A percentile compares a stretch with the other conserved stretches of the same genome.
Conservation (phyloP, 1,140 invertebrate genomes). For the Doryteuthis pealeii region DNA sequence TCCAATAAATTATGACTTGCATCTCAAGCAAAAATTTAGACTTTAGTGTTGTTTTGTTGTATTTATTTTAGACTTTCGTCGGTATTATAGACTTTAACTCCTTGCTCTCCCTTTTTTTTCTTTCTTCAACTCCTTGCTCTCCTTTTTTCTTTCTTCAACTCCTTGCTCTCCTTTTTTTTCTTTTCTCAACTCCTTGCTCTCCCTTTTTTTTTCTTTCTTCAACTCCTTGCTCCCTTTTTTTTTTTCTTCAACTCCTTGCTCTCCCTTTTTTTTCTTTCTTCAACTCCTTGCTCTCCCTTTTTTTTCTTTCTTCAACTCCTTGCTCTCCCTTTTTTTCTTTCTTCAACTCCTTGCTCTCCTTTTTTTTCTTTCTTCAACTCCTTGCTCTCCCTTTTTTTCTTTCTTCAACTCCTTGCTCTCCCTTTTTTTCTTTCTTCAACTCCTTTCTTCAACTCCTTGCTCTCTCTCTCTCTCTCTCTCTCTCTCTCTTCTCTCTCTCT, state of each 20-base stretch:
- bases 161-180: conserved; percentile 12
- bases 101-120: not conserved
- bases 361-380: too few species aligned
- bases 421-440: conserved; percentile 6
- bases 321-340: too few species aligned
- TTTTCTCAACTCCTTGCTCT: not conserved
- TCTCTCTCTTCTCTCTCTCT: not conserved
- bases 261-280: conserved; percentile 18
- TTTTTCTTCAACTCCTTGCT: not conserved
- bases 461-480: not conserved
- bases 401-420: too few species aligned
- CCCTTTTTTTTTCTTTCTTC: not conserved
- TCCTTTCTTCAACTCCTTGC: not conserved
- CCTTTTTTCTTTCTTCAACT: conserved; percentile 16
- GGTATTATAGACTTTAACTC: too few species aligned
- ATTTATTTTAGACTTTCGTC: too few species aligned
- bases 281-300: too few species aligned
- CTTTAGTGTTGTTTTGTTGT: too few species aligned
- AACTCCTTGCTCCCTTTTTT: not conserved
- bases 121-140: not conserved
- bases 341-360: too few species aligned
- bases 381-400: too few species aligned
- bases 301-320: too few species aligned
- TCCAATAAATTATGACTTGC: too few species aligned
- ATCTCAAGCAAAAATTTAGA: too few species aligned